Conservation (phyloP, 2,113 vertebrate genomes). For the Bambusicola thoracicus region DNA sequence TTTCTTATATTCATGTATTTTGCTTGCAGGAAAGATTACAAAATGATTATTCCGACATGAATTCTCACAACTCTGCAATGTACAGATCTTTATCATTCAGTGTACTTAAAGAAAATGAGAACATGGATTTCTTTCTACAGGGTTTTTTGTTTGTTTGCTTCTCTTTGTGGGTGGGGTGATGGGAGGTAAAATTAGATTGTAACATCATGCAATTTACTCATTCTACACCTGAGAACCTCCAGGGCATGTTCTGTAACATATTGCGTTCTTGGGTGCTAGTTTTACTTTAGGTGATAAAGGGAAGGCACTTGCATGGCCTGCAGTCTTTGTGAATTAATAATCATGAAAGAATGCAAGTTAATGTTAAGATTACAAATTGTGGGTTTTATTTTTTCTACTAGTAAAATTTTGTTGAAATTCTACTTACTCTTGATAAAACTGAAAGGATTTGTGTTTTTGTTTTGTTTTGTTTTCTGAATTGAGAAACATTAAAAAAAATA, state of each 20-base stretch:
- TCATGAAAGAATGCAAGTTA: background rate
- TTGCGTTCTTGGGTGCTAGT: background rate
- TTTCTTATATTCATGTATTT: background rate
- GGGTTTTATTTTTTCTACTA: background rate
- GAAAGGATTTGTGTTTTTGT: background rate
- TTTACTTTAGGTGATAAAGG: background rate
- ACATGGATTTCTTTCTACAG: background rate
- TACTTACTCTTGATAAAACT: background rate
- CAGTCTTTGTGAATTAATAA: background rate
- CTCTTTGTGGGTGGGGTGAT: background rate
- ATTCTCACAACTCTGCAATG: background rate
- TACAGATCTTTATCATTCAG: background rate
- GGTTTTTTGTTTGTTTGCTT: background rate
- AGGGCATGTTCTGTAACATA: background rate
- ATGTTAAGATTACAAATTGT: background rate
- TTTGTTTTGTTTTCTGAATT: background rate
- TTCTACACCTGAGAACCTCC: slow-evolving; percentile 29
- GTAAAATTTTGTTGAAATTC: background rate
- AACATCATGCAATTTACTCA: background rate
- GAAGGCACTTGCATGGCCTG: background rate
- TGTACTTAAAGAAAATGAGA: background rate
- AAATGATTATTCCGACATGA: background rate
- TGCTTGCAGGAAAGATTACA: background rate
- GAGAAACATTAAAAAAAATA: background rate
- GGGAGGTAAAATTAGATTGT: slow-evolving; percentile 23